phyloP scores from a whole-genome alignment of 2,888 invertebrate species.

The Lasioglossum malachurum region DNA sequence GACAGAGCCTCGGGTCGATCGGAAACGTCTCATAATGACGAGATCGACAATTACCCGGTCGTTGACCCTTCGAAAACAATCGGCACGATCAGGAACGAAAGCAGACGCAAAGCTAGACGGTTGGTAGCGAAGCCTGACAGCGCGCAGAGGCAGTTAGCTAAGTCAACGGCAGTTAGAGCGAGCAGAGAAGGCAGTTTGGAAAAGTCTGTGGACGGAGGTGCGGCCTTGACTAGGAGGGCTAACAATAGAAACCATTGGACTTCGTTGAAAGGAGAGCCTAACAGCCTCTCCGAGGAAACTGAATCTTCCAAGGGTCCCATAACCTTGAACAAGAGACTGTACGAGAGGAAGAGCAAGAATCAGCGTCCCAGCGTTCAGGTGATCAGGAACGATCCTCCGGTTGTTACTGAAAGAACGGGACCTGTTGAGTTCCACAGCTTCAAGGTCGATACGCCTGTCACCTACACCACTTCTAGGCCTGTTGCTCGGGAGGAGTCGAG shows the following conservation, averaged over 20 bases:
- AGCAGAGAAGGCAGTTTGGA: neutral
- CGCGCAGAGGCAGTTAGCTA: constrained; percentile 54
- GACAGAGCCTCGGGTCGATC: neutral
- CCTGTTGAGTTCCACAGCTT: neutral
- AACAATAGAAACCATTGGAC: constrained; percentile 3
- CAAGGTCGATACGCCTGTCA: neutral
- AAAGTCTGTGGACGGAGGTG: neutral
- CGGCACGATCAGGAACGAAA: neutral
- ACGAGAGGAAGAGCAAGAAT: neutral
- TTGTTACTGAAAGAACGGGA: neutral
- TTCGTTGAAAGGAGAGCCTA: neutral
- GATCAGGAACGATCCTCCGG: neutral
- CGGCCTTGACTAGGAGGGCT: neutral
- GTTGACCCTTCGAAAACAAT: neutral
- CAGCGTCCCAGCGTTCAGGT: neutral
- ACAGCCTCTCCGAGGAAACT: neutral
- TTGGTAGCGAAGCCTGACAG: constrained; percentile 44
- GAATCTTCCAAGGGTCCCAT: neutral
- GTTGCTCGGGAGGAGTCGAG: neutral
- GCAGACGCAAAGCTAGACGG: neutral
- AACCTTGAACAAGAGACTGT: neutral
- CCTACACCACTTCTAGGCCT: neutral
- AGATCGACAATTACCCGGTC: neutral
- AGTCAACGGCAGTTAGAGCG: neutral
- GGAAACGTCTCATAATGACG: neutral